Evolutionary conservation across 2,797 vertebrate species (phyloP).

Genomic region (Leptoclinus maculatus): DNA sequence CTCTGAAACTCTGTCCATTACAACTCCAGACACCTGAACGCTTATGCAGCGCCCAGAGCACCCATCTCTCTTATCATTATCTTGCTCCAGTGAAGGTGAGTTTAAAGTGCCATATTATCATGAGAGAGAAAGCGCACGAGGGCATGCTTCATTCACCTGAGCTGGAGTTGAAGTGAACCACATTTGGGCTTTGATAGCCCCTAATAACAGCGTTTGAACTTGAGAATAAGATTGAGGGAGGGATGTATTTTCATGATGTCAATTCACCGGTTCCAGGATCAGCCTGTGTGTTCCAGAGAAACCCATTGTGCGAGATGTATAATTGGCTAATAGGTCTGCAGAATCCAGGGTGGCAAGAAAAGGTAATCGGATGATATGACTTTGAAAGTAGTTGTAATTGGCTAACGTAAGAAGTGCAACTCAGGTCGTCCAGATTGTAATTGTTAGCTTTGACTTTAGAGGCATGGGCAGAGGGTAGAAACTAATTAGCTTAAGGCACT

Average conservation of each 20-base stretch:
- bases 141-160: neutral
- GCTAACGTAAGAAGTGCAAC: constrained; percentile 50
- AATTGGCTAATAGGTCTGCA: constrained; percentile 51
- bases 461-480: constrained; percentile 35
- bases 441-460: constrained; percentile 55
- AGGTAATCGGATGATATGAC: constrained; percentile 60
- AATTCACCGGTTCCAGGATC: constrained; percentile 5
- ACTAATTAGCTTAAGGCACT: constrained; percentile 58
- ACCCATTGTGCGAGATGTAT: constrained; percentile 27
- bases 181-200: constrained; percentile 35
- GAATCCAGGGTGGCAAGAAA: constrained; percentile 30
- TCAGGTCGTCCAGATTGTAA: constrained; percentile 35
- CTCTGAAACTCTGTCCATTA: constrained; percentile 15
- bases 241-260: constrained; percentile 21
- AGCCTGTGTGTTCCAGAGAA: neutral
- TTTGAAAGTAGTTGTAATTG: constrained; percentile 65
- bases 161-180: constrained; percentile 2
- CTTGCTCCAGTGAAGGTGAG: constrained; percentile 23
- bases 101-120: constrained; percentile 41
- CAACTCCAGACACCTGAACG: constrained; percentile 19
- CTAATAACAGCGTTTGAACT: constrained; percentile 37
- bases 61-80: constrained; percentile 29
- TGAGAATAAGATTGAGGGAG: neutral
- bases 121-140: constrained; percentile 3
- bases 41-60: neutral